phyloP scores from a whole-genome alignment of 2,888 invertebrate genomes.

The Heliconius ethilla region DNA sequence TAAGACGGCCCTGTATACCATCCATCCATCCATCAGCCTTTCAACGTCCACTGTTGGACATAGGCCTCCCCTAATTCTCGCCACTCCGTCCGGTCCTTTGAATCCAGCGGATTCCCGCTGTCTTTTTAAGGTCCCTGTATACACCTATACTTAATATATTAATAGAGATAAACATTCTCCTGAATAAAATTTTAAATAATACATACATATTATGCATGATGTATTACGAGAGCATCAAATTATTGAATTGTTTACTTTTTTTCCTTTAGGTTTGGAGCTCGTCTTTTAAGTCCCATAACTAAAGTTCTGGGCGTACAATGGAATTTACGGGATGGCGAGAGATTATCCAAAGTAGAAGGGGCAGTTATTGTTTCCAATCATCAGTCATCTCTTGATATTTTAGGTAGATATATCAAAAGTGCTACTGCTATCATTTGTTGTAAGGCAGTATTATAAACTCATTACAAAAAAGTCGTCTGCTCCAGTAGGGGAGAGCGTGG shows the following conservation, averaged over 20 bases:
- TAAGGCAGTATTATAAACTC: no score
- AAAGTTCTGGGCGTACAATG: slow-evolving; percentile 77
- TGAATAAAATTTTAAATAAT: background rate
- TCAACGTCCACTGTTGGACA: no score
- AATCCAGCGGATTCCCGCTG: no score
- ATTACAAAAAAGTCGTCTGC: no score
- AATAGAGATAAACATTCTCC: background rate
- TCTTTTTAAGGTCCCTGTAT: no score
- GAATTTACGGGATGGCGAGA: slow-evolving; percentile 74
- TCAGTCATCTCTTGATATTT: slow-evolving; percentile 84
- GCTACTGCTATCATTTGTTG: no score
- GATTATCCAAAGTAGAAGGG: slow-evolving; percentile 77
- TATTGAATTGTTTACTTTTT: background rate
- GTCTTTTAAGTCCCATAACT: slow-evolving; percentile 64
- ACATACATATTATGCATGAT: background rate
- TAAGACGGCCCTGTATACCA: no score
- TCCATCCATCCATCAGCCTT: no score
- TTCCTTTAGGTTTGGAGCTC: slow-evolving; percentile 53
- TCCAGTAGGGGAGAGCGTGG: no score
- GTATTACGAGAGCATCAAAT: background rate
- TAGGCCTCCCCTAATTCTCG: no score
- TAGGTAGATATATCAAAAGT: slow-evolving; percentile 70
- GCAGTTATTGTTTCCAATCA: slow-evolving; percentile 85
- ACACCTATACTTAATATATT: background rate
- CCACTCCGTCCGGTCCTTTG: no score